Percentiles rank a stretch among this genome's conserved stretches.
phyloP scores from a whole-genome alignment of 2,113 vertebrate genomes.

The Scytalopus superciliaris region DNA sequence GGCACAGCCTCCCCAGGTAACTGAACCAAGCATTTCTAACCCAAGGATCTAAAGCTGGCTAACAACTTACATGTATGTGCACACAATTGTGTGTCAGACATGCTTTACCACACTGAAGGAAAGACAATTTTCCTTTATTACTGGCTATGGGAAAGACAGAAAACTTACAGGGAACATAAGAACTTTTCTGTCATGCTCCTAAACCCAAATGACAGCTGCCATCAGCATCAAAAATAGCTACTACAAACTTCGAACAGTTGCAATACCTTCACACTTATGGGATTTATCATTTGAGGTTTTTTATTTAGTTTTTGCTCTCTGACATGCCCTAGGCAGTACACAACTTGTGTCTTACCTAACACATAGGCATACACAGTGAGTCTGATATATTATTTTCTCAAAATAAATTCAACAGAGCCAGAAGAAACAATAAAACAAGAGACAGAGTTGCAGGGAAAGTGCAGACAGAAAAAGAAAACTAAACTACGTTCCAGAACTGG shows the following conservation, averaged over 20 bases:
- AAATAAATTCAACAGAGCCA: conserved; percentile 15
- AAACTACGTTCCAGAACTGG: background rate
- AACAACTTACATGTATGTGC: background rate
- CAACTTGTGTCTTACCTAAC: background rate
- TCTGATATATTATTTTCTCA: conserved; percentile 27
- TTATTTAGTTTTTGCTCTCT: background rate
- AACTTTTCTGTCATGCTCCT: background rate
- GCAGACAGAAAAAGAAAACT: background rate
- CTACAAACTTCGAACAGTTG: background rate
- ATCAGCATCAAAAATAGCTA: background rate
- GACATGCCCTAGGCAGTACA: conserved; percentile 1
- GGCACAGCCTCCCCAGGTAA: background rate
- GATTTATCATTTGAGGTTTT: background rate
- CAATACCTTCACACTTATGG: background rate
- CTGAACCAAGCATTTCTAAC: background rate
- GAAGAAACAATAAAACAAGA: conserved; percentile 31
- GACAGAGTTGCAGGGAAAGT: background rate
- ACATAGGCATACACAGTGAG: background rate
- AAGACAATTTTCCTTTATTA: background rate
- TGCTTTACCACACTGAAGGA: background rate
- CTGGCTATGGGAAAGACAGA: background rate
- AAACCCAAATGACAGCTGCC: background rate
- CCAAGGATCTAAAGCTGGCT: background rate
- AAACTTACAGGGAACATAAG: background rate
- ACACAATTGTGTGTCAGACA: background rate